These are phyloP conservation scores for Botrylloides violaceus DNA, from an alignment of 23 tunicate species.

Conservation along the genomic window DNA sequence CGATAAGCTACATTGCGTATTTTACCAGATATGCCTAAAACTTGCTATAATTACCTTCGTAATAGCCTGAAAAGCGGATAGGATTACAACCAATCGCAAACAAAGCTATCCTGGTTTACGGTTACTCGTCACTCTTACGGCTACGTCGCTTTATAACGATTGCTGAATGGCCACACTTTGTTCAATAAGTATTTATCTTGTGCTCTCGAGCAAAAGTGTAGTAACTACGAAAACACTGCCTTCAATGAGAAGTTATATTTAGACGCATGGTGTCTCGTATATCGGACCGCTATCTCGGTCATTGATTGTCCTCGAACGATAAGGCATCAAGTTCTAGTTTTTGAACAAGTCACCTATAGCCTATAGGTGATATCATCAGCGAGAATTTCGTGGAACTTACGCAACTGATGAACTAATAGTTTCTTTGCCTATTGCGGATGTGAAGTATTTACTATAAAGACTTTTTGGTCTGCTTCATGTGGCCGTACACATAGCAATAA, in stretches of 20 bases:
- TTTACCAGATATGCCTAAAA: no score
- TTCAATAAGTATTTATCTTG: neutral
- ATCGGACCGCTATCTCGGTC: neutral
- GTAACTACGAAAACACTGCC: neutral
- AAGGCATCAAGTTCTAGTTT: no score
- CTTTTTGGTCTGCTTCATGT: no score
- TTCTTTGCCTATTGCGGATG: no score
- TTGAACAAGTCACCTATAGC: no score
- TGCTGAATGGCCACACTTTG: neutral
- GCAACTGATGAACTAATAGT: no score
- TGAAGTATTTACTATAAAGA: no score
- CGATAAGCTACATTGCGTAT: no score
- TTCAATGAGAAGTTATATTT: neutral
- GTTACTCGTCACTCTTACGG: neutral
- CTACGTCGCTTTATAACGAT: neutral
- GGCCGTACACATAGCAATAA: no score
- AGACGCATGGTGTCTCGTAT: slow-evolving; percentile 5
- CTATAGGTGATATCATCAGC: no score
- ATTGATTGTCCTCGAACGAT: no score
- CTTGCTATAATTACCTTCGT: neutral
- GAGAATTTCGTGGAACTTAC: no score
- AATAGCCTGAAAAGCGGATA: neutral
- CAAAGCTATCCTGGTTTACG: neutral
- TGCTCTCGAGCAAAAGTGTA: slow-evolving; percentile 3
- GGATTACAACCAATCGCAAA: neutral